Percentiles rank a stretch among this genome's conserved stretches.
These are phyloP conservation scores for Talpa occidentalis DNA, from an alignment of 2,113 vertebrate species.

Conservation along the genomic window DNA sequence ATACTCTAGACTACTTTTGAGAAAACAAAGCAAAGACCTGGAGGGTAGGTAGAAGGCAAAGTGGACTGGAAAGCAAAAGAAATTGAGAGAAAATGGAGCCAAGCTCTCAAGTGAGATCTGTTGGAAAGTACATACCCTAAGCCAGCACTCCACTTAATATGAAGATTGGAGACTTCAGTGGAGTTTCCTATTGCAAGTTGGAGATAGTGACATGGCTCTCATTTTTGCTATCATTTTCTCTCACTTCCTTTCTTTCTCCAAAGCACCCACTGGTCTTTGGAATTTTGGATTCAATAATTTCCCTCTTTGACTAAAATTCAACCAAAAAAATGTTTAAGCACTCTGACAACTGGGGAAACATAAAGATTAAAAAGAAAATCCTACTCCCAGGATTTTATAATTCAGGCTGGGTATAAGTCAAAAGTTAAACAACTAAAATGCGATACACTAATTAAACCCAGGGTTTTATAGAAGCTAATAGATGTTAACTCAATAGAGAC, in stretches of 20 bases:
- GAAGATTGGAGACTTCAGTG: background rate
- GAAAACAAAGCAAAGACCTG: conserved; percentile 30
- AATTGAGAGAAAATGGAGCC: conserved; percentile 49
- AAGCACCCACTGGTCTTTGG: background rate
- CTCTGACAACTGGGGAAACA: background rate
- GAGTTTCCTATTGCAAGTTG: background rate
- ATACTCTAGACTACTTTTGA: background rate
- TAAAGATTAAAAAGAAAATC: conserved; percentile 12
- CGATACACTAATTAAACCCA: background rate
- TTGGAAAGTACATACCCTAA: conserved; percentile 38
- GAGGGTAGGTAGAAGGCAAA: background rate
- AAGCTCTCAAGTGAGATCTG: conserved; percentile 42
- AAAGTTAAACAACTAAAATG: conserved; percentile 9
- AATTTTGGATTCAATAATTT: background rate
- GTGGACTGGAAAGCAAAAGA: conserved; percentile 1
- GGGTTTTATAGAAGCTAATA: conserved; percentile 17
- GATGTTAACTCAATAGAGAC: background rate
- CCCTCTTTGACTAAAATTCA: background rate
- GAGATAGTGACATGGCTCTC: background rate
- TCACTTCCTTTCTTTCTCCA: background rate
- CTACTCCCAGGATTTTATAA: background rate
- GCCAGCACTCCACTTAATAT: background rate
- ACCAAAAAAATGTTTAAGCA: background rate
- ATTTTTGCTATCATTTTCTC: background rate
- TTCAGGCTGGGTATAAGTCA: background rate